Evolutionary conservation across 1,140 invertebrate genomes (phyloP).

Genomic region (Trichonephila inaurata): DNA sequence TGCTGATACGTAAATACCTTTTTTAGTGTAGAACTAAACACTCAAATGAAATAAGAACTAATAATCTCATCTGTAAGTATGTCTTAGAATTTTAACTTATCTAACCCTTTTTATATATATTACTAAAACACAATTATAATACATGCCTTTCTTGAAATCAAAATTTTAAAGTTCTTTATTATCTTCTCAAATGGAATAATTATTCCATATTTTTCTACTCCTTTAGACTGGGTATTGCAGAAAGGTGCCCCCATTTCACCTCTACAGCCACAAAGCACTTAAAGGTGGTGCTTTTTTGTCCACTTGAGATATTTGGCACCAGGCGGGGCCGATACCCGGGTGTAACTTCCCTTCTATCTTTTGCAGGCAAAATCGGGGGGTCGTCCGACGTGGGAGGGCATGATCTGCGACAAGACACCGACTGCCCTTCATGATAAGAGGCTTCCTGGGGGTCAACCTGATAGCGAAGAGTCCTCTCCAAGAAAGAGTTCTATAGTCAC

Average conservation of each 20-base stretch:
- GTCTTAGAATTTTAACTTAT: too few relatives aligned
- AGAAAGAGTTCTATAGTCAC: not conserved
- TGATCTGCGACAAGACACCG: constrained; percentile 20
- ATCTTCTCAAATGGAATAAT: too few relatives aligned
- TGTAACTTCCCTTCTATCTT: constrained; percentile 16
- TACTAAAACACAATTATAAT: too few relatives aligned
- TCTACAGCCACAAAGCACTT: not conserved
- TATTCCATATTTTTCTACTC: too few relatives aligned
- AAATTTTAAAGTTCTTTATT: too few relatives aligned
- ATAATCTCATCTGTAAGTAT: too few relatives aligned
- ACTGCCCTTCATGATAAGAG: constrained; percentile 7
- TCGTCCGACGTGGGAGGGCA: constrained; percentile 1
- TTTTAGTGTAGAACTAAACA: too few relatives aligned
- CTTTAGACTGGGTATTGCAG: too few relatives aligned
- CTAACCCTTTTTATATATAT: too few relatives aligned
- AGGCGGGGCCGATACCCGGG: constrained; percentile 27
- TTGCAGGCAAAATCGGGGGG: not conserved
- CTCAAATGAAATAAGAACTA: too few relatives aligned
- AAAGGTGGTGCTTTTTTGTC: not conserved
- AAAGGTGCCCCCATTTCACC: not conserved
- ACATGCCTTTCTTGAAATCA: too few relatives aligned
- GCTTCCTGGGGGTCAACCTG: not conserved
- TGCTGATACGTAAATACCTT: too few relatives aligned
- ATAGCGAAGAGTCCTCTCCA: not conserved
- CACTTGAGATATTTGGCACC: constrained; percentile 1